These are phyloP conservation scores for Mylabris phalerata DNA, from an alignment of 1,140 invertebrate genomes.

Conservation along the genomic window DNA sequence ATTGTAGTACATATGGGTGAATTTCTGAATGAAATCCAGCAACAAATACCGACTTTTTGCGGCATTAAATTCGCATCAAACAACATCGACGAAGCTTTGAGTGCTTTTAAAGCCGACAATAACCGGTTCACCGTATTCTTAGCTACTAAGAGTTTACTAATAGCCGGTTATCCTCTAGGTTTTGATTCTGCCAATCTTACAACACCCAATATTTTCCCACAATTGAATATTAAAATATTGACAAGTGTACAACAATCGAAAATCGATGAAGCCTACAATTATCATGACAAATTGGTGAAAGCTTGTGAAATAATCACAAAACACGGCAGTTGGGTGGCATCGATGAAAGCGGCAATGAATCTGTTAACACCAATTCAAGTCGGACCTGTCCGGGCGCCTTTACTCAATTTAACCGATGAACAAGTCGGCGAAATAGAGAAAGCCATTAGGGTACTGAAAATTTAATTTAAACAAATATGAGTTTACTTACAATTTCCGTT, in stretches of 20 bases:
- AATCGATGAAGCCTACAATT: slow-evolving; percentile 35
- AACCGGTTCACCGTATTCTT: slow-evolving; percentile 55
- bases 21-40: slow-evolving; percentile 54
- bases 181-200: slow-evolving; percentile 63
- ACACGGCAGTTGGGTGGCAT: slow-evolving; percentile 53
- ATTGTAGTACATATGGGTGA: slow-evolving; percentile 63
- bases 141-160: slow-evolving; percentile 52
- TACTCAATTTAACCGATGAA: slow-evolving; percentile 39
- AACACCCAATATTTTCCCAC: slow-evolving; percentile 54
- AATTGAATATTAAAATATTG: slow-evolving; percentile 42
- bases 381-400: slow-evolving; percentile 51
- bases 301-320: slow-evolving; percentile 41
- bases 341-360: slow-evolving; percentile 61
- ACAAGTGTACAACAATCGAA: slow-evolving; percentile 38
- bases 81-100: slow-evolving; percentile 55
- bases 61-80: slow-evolving; percentile 69
- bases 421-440: slow-evolving; percentile 25
- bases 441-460: neutral
- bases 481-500: too few relatives aligned
- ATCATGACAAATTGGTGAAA: slow-evolving; percentile 44
- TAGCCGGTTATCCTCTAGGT: slow-evolving; percentile 53
- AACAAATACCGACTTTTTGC: slow-evolving; percentile 60
- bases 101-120: slow-evolving; percentile 49
- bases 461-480: too few relatives aligned
- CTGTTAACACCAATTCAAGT: slow-evolving; percentile 50